phyloP scores from a whole-genome alignment of 2,797 vertebrate genomes.

The Bovichtus variegatus region DNA sequence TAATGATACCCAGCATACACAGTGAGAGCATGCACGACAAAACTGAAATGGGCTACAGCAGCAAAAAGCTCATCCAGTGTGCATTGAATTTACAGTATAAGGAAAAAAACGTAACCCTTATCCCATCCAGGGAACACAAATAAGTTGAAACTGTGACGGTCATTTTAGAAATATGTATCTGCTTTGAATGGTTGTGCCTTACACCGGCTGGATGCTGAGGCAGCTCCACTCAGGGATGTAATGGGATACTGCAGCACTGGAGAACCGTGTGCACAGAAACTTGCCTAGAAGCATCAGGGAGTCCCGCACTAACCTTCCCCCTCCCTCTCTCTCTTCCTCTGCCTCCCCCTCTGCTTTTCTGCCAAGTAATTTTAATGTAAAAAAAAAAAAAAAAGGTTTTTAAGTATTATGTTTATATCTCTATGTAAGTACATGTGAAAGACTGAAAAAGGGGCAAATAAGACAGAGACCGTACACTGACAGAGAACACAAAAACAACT shows the following conservation, averaged over 20 bases:
- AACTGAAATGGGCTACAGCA: constrained; percentile 33
- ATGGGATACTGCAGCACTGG: constrained; percentile 85
- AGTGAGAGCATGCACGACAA: constrained; percentile 30
- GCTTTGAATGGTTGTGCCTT: constrained; percentile 38
- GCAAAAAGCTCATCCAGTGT: constrained; percentile 9
- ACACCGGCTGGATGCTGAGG: constrained; percentile 69
- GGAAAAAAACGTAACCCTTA: constrained; percentile 42
- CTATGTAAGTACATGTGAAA: neutral
- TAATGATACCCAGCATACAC: constrained; percentile 21
- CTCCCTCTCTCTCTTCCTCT: constrained; percentile 38
- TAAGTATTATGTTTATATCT: neutral
- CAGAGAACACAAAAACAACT: constrained; percentile 52
- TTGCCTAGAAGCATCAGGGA: constrained; percentile 84
- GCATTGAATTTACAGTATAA: constrained; percentile 14
- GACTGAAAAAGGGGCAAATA: neutral
- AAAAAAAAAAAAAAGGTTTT: neutral
- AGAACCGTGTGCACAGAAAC: constrained; percentile 86
- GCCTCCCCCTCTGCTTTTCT: constrained; percentile 37
- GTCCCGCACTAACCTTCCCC: constrained; percentile 79
- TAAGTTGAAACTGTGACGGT: neutral
- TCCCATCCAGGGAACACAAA: constrained; percentile 15
- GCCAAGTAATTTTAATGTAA: constrained; percentile 36
- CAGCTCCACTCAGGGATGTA: constrained; percentile 75
- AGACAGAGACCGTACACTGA: neutral
- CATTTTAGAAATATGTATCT: constrained; percentile 18